Percentiles rank a stretch among this genome's conserved stretches.
phyloP scores from a whole-genome alignment of 2,113 vertebrate species.

The Poeciliopsis occidentalis region DNA sequence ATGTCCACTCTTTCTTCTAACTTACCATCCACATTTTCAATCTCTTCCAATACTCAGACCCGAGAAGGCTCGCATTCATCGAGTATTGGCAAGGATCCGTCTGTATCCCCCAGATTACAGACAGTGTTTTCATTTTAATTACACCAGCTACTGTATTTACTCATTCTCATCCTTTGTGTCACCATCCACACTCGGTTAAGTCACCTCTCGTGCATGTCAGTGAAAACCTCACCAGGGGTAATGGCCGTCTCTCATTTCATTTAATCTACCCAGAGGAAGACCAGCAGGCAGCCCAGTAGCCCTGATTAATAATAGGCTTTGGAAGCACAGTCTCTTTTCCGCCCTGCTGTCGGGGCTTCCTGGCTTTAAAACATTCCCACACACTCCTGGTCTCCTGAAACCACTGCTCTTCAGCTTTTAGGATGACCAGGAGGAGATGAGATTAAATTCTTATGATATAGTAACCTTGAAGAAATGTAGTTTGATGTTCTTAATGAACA shows the following conservation, averaged over 20 bases:
- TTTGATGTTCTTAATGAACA: too few relatives aligned
- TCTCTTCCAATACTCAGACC: too few relatives aligned
- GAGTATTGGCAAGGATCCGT: constrained; percentile 2
- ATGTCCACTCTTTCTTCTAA: constrained; percentile 2
- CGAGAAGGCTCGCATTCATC: too few relatives aligned
- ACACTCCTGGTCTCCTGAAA: constrained; percentile 25
- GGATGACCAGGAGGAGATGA: not conserved
- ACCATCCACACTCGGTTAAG: constrained; percentile 57
- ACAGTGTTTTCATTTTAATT: constrained; percentile 42
- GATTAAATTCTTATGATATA: not conserved
- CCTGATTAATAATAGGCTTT: constrained; percentile 80
- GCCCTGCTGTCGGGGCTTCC: constrained; percentile 61
- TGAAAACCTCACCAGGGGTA: constrained; percentile 72
- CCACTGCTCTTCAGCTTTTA: constrained; percentile 48
- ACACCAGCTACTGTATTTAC: constrained; percentile 12
- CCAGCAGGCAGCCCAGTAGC: constrained; percentile 70
- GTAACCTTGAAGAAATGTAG: not conserved
- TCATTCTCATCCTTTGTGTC: constrained; percentile 18
- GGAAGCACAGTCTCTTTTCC: constrained; percentile 61
- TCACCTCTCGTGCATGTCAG: constrained; percentile 46
- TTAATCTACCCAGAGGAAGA: constrained; percentile 79
- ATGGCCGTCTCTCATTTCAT: constrained; percentile 80
- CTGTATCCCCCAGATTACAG: constrained; percentile 13
- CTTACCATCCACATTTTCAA: constrained; percentile 26
- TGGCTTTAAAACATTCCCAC: constrained; percentile 51